Conservation (phyloP, 2,113 vertebrate species). For the Ptilonorhynchus violaceus region DNA sequence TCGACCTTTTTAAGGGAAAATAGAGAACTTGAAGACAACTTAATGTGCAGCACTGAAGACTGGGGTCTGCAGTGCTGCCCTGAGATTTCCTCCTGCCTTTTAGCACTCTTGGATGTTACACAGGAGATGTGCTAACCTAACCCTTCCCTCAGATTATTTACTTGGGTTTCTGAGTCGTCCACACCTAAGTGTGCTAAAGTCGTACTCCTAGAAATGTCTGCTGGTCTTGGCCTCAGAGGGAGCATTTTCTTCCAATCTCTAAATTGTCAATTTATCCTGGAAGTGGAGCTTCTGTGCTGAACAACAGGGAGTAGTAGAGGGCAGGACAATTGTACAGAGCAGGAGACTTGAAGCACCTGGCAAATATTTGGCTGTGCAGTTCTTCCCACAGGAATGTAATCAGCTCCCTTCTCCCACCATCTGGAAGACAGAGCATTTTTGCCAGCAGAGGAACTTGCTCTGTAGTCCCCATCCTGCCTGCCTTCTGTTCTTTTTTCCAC, state of each 20-base stretch:
- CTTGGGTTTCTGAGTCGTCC: not conserved
- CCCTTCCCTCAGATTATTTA: not conserved
- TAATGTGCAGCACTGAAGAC: not conserved
- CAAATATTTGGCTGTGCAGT: not conserved
- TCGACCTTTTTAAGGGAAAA: not conserved
- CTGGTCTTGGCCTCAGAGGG: not conserved
- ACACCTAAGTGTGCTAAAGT: not conserved
- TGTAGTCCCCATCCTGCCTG: not conserved
- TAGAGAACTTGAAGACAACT: not conserved
- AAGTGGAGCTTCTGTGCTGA: not conserved
- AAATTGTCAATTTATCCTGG: constrained; percentile 32
- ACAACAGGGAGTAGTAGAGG: constrained; percentile 13
- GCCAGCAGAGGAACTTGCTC: constrained; percentile 41
- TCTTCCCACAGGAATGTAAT: constrained; percentile 47
- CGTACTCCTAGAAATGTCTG: not conserved
- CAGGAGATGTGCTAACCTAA: not conserved
- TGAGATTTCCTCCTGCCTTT: not conserved
- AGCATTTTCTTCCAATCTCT: not conserved
- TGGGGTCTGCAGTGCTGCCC: not conserved
- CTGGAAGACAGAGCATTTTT: constrained; percentile 25
- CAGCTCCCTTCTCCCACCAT: constrained; percentile 28
- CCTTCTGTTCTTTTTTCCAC: constrained; percentile 23
- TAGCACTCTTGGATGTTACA: not conserved
- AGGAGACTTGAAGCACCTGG: constrained; percentile 47
- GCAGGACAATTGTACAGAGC: not conserved